A percentile compares a stretch with the other conserved stretches of the same genome.
phyloP scores from a whole-genome alignment of 2,888 invertebrate genomes.

The Microctonus hyperodae region DNA sequence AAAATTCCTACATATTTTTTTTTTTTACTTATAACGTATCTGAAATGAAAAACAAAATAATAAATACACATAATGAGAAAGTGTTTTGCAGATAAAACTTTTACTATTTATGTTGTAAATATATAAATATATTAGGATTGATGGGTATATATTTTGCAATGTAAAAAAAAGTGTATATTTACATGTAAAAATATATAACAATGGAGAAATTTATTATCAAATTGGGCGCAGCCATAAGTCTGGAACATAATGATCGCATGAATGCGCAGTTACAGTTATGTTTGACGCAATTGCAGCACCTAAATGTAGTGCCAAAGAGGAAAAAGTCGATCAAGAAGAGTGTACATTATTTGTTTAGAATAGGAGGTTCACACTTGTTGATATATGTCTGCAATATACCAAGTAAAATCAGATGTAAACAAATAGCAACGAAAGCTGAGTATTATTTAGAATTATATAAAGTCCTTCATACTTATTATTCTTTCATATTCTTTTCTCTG shows the following conservation, averaged over 20 bases:
- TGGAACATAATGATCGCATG: constrained; percentile 32
- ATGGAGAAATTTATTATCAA: constrained; percentile 11
- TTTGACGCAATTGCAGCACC: constrained; percentile 41
- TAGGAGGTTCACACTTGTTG: no score
- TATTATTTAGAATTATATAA: no score
- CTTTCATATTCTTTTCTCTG: not conserved
- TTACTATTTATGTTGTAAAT: not conserved
- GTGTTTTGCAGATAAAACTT: not conserved
- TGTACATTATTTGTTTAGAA: no score
- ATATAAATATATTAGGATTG: not conserved
- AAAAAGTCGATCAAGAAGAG: no score
- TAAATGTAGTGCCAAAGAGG: no score
- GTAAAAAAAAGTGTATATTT: not conserved
- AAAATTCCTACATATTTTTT: not conserved
- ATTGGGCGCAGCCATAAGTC: constrained; percentile 22
- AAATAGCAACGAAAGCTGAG: constrained; percentile 6
- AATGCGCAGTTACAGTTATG: constrained; percentile 40
- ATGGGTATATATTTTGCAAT: no score
- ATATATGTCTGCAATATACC: constrained; percentile 1
- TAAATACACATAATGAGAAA: not conserved
- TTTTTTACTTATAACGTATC: not conserved
- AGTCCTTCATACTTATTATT: not conserved
- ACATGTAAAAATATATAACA: constrained; percentile 12
- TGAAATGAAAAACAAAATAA: not conserved
- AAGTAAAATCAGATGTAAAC: not conserved